Conservation (phyloP, 2,797 vertebrate genomes). For the Falco columbarius region DNA sequence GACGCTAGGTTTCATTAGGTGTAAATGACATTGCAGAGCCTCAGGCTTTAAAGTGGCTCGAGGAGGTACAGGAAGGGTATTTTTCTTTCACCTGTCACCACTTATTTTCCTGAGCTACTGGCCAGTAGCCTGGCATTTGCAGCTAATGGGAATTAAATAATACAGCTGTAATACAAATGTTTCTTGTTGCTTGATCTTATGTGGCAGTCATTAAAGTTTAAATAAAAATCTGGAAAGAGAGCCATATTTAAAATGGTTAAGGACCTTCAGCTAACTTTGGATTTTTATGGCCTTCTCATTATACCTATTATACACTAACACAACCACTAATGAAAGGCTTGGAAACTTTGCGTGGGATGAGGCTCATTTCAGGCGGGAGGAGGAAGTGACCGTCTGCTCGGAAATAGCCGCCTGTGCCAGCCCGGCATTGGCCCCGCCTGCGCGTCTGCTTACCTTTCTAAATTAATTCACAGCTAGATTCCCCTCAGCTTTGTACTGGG, state of each 20-base stretch:
- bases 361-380: slow-evolving; percentile 74
- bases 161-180: slow-evolving; percentile 75
- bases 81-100: slow-evolving; percentile 81
- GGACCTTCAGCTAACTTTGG: slow-evolving; percentile 78
- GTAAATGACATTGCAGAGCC: slow-evolving; percentile 73
- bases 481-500: background rate
- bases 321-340: slow-evolving; percentile 85
- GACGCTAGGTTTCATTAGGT: slow-evolving; percentile 74
- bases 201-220: slow-evolving; percentile 70
- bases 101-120: slow-evolving; percentile 76
- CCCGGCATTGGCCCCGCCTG: background rate
- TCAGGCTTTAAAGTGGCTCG: slow-evolving; percentile 73
- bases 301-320: slow-evolving; percentile 85
- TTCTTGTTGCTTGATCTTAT: slow-evolving; percentile 58
- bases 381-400: slow-evolving; percentile 74
- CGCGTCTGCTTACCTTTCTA: background rate
- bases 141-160: slow-evolving; percentile 79
- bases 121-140: slow-evolving; percentile 73
- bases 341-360: slow-evolving; percentile 74
- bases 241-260: slow-evolving; percentile 55
- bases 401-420: slow-evolving; percentile 65
- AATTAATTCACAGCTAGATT: background rate
- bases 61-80: slow-evolving; percentile 57
- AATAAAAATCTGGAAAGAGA: slow-evolving; percentile 65
- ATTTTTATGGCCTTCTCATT: slow-evolving; percentile 84